Evolutionary conservation across 1,140 invertebrate genomes (phyloP).

Genomic region (Drosophila bocki): DNA sequence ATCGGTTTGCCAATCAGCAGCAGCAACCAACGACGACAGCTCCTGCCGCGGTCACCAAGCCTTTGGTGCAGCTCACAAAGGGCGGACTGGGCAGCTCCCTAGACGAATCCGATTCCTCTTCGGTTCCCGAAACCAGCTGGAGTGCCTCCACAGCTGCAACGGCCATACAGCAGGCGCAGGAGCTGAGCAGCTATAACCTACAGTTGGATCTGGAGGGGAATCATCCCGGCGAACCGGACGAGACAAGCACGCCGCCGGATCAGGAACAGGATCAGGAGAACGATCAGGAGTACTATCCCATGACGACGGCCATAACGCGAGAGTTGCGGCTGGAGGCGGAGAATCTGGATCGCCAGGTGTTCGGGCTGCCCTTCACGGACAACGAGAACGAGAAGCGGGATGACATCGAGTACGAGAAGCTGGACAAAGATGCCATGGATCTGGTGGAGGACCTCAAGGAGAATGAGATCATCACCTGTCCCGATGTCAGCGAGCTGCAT

Average conservation of each 20-base stretch:
- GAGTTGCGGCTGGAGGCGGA: conserved; percentile 92
- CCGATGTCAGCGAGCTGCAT: conserved; percentile 72
- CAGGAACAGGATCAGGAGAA: conserved; percentile 90
- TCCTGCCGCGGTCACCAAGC: conserved; percentile 45
- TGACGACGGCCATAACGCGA: conserved; percentile 93
- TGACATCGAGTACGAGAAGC: conserved; percentile 81
- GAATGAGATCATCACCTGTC: conserved; percentile 78
- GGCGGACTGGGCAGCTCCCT: conserved; percentile 81
- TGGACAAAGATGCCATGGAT: conserved; percentile 78
- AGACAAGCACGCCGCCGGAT: conserved; percentile 88
- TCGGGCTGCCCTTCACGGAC: conserved; percentile 85
- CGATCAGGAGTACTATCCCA: conserved; percentile 92
- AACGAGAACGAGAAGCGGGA: conserved; percentile 50
- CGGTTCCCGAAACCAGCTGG: conserved; percentile 80
- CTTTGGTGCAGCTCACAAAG: conserved; percentile 85
- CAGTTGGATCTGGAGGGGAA: conserved; percentile 67
- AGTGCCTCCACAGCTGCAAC: conserved; percentile 79
- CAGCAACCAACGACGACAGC: conserved; percentile 13
- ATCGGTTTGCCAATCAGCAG: conserved; percentile 62
- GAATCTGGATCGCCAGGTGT: conserved; percentile 92
- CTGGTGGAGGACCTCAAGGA: conserved; percentile 80
- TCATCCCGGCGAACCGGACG: conserved; percentile 38
- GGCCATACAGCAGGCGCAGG: conserved; percentile 78
- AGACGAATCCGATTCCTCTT: conserved; percentile 86
- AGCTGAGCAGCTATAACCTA: conserved; percentile 75